A percentile compares a stretch with the other conserved stretches of the same genome.
phyloP scores from a whole-genome alignment of 1,140 invertebrate genomes.

The Drosophila busckii region DNA sequence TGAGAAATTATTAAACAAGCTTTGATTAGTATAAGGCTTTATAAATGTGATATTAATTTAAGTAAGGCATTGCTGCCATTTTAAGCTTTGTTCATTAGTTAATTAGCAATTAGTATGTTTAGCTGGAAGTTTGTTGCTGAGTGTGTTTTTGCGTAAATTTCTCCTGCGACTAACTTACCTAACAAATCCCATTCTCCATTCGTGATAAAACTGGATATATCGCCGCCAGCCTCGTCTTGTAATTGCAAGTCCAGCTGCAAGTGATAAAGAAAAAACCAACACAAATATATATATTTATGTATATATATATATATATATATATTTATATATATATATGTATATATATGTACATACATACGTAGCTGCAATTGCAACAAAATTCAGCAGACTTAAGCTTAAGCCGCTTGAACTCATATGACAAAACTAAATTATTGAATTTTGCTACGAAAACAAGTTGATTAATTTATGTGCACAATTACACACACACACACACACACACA shows the following conservation, averaged over 20 bases:
- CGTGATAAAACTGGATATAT: conserved; percentile 96
- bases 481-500: no score
- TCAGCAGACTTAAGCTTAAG: no score
- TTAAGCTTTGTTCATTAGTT: neutral
- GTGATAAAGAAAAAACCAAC: conserved; percentile 8
- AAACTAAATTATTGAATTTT: no score
- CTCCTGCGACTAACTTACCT: conserved; percentile 84
- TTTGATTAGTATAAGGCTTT: no score
- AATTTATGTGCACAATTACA: no score
- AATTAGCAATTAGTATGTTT: neutral
- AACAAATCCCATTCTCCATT: conserved; percentile 99
- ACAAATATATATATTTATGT: neutral
- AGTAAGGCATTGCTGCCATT: no score
- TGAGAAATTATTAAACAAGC: no score
- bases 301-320: neutral
- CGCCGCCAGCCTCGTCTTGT: conserved; percentile 92
- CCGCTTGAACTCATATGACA: no score
- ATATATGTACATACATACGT: no score
- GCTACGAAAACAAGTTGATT: no score
- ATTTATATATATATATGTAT: neutral
- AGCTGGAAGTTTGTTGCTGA: neutral
- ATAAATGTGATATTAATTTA: no score
- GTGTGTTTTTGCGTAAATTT: neutral
- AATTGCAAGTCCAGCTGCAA: conserved; percentile 94
- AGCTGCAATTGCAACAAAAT: no score